phyloP scores from a whole-genome alignment of 2,888 invertebrate species.

The Apamea monoglypha region DNA sequence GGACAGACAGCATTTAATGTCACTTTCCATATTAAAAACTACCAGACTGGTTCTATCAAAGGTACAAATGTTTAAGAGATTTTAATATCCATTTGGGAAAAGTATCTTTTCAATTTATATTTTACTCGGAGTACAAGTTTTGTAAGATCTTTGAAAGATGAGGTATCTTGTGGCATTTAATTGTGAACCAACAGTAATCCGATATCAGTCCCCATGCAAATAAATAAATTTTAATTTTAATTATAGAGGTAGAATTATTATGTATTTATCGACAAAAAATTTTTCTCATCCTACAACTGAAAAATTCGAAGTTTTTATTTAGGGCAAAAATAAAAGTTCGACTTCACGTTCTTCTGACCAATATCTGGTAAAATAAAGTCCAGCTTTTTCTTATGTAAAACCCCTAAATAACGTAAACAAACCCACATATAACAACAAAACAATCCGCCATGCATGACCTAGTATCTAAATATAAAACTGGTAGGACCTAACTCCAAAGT shows the following conservation, averaged over 20 bases:
- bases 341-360: not conserved
- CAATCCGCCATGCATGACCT: slow-evolving; percentile 24
- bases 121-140: not conserved
- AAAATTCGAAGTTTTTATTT: not conserved
- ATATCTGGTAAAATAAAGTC: no score
- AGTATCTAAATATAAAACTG: slow-evolving; percentile 47
- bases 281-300: not conserved
- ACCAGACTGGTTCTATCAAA: slow-evolving; percentile 30
- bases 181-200: no score
- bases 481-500: slow-evolving; percentile 45
- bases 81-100: slow-evolving; percentile 41
- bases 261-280: not conserved
- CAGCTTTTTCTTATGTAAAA: not conserved
- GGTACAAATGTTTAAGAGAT: slow-evolving; percentile 5
- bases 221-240: no score
- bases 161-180: not conserved
- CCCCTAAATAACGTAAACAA: slow-evolving; percentile 7
- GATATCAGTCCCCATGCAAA: no score
- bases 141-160: not conserved
- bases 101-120: slow-evolving; percentile 1
- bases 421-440: no score
- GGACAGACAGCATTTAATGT: not conserved
- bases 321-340: not conserved
- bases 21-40: slow-evolving; percentile 42
- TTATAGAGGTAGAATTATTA: not conserved